These are phyloP conservation scores for Clytia hemisphaerica DNA, from an alignment of 30 jellyfish, hydroid and myxozoan genomes.

Conservation along the genomic window DNA sequence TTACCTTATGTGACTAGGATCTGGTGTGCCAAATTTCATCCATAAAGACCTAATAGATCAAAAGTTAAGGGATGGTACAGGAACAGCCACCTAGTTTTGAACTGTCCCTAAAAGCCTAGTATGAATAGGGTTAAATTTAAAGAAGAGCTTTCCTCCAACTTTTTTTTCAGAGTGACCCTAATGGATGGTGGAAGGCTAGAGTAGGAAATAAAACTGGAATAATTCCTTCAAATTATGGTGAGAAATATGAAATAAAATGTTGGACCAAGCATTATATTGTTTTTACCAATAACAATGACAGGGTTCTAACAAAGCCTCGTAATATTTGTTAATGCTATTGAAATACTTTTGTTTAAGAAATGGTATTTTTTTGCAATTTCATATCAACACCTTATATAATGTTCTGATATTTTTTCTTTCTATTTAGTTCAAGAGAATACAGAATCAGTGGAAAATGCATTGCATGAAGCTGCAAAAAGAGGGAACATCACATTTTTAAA, in stretches of 20 bases:
- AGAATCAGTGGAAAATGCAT: slow-evolving; percentile 89
- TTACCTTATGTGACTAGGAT: no score
- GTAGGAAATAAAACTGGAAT: slow-evolving; percentile 77
- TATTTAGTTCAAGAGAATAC: slow-evolving; percentile 83
- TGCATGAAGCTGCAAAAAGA: slow-evolving; percentile 99
- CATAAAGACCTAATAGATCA: no score
- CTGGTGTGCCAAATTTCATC: no score
- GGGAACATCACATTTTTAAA: slow-evolving; percentile 37
- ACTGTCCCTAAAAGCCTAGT: no score
- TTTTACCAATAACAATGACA: neutral
- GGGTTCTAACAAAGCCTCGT: no score
- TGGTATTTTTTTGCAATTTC: no score
- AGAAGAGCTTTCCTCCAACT: neutral
- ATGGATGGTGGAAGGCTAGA: slow-evolving; percentile 99
- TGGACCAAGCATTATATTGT: neutral
- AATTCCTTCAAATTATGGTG: slow-evolving; percentile 92
- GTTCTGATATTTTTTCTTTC: no score
- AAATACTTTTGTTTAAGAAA: no score
- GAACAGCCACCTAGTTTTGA: neutral
- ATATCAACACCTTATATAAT: no score
- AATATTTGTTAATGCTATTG: no score
- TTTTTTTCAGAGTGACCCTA: slow-evolving; percentile 34
- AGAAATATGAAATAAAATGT: neutral
- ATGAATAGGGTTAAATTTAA: no score
- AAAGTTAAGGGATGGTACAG: no score